Evolutionary conservation across 2,113 vertebrate genomes (phyloP).

Genomic region (Neofelis nebulosa): DNA sequence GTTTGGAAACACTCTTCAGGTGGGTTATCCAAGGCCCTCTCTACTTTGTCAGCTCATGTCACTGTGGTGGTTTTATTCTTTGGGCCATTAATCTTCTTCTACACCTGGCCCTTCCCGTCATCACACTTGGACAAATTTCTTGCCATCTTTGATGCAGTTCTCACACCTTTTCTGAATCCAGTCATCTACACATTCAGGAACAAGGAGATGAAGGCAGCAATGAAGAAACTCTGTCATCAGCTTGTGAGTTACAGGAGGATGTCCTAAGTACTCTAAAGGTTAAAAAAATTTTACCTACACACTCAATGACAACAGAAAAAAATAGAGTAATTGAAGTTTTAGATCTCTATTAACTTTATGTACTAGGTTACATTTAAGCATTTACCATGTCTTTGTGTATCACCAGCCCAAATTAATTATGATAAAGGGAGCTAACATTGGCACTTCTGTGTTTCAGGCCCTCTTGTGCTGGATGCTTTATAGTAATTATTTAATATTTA

Average conservation of each 20-base stretch:
- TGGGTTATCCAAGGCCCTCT: slow-evolving; percentile 49
- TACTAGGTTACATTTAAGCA: neutral
- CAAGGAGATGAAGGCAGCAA: slow-evolving; percentile 27
- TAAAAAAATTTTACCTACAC: neutral
- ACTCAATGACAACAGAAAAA: neutral
- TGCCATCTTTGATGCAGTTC: slow-evolving; percentile 39
- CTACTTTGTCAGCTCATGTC: slow-evolving; percentile 37
- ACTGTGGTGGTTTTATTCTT: slow-evolving; percentile 61
- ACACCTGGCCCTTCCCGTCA: neutral
- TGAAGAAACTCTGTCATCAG: slow-evolving; percentile 51
- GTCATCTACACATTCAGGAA: slow-evolving; percentile 38
- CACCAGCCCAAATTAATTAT: neutral
- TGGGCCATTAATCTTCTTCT: slow-evolving; percentile 23
- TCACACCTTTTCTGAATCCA: neutral
- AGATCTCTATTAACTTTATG: neutral
- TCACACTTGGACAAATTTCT: slow-evolving; percentile 1
- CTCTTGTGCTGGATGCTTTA: neutral
- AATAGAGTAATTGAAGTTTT: neutral
- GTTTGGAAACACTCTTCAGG: slow-evolving; percentile 50
- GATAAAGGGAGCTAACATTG: neutral
- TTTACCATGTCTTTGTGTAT: neutral
- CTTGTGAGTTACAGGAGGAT: slow-evolving; percentile 15
- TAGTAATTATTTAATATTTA: neutral
- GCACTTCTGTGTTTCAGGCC: neutral
- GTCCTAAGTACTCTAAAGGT: neutral